Percentiles rank a stretch among this genome's conserved stretches.
Evolutionary conservation across 2,888 invertebrate genomes (phyloP).

Genomic region (Pilophorus perplexus): DNA sequence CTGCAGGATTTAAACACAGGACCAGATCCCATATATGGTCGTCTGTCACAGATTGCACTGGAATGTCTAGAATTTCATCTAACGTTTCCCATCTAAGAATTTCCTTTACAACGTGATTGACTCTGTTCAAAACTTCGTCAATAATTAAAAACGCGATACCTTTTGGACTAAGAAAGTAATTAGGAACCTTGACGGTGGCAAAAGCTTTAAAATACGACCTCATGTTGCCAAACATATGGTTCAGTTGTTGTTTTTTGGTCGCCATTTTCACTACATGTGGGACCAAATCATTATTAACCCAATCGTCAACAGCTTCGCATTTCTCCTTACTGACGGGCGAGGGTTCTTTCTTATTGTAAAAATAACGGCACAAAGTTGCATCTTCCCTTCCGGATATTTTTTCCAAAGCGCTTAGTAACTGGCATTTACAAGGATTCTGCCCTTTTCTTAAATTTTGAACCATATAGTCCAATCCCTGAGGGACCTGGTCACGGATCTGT

Average conservation of each 20-base stretch:
- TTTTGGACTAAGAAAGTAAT: constrained; percentile 15
- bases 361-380: constrained; percentile 20
- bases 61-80: constrained; percentile 22
- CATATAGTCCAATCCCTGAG: neutral
- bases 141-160: constrained; percentile 20
- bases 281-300: constrained; percentile 7
- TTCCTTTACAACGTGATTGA: neutral
- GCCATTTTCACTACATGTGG: constrained; percentile 27
- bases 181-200: neutral
- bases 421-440: constrained; percentile 1
- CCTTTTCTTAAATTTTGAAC: neutral
- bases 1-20: constrained; percentile 10
- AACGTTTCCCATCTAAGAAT: constrained; percentile 12
- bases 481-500: neutral
- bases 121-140: constrained; percentile 12
- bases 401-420: neutral
- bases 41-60: constrained; percentile 21
- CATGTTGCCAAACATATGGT: neutral
- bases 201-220: neutral
- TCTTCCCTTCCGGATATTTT: constrained; percentile 21
- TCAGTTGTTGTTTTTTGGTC: constrained; percentile 5
- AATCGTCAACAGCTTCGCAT: neutral
- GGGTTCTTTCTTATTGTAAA: neutral
- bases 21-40: constrained; percentile 28
- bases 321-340: neutral